Evolutionary conservation across 2,113 vertebrate species (phyloP), one percentile per base, ranked within the genome.

Genomic region (Cynocephalus volans): DNA sequence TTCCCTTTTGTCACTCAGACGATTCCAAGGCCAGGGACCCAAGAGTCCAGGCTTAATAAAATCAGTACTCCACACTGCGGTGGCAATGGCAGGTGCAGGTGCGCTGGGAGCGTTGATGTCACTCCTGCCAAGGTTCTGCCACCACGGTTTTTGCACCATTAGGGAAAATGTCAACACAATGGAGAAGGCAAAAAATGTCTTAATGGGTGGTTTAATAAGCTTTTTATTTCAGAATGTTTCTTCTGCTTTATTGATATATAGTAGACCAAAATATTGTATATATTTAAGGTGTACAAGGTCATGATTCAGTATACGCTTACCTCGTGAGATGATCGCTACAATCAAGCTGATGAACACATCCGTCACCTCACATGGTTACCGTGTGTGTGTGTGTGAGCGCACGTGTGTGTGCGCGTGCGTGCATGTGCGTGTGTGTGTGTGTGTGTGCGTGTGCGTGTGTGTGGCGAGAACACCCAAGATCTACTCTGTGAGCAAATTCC

Each of bases 61-160:
- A 56, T 2, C 52, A 26, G 0, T 24, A 1, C 17, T 50, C 8
- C 21, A 10, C 11, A 10, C 4, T 26, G 33, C 19, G 5, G 11
- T 10, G 56, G 26, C 21, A 5, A 50, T 17, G 62, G 81, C 31
- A 1, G 48, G 26, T 3, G 19, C 41, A 9, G 65, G 21, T 15
- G 23, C 23, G 36, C n/a, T 31, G 3, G 14, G 3, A 9, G n/a
- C 8, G 13, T 23, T 36, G 41, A 8, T 13, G 8, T 48, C 77
- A 26, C 24, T 52, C 70, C 36, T 5, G 24, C 41, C n/a, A 33
- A 9, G 23, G 41, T 8, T 18, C 8, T 14, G 23, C 45, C 17
- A 10, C 52, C 6, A 0, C 6, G 19, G 62, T 56, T 41, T 56
- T 31, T 18, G 48, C 15, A 8, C 41, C 52, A 6, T 10, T n/a